Conservation (phyloP, 2,888 invertebrate genomes). For the Hirtodrosophila cameraria region DNA sequence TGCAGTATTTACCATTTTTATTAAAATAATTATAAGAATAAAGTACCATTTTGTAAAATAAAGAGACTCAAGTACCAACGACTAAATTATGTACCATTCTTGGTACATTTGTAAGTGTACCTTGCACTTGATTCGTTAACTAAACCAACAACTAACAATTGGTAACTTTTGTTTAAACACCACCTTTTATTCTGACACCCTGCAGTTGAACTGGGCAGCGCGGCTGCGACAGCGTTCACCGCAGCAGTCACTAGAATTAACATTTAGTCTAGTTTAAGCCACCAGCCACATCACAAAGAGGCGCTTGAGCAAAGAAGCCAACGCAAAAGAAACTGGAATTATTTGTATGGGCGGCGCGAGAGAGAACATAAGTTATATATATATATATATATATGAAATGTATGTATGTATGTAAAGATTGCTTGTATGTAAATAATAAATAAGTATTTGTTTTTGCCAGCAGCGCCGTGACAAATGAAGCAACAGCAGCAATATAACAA, state of each 20-base stretch:
- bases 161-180: no score
- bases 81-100: no score
- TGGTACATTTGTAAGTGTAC: no score
- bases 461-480: slow-evolving; percentile 37
- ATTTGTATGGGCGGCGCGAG: slow-evolving; percentile 8
- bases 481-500: no score
- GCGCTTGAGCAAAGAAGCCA: slow-evolving; percentile 16
- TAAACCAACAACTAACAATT: no score
- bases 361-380: slow-evolving; percentile 2
- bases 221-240: slow-evolving; percentile 33
- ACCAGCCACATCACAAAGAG: slow-evolving; percentile 54
- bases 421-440: slow-evolving; percentile 24
- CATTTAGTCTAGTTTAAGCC: slow-evolving; percentile 78
- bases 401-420: slow-evolving; percentile 39
- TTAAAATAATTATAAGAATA: no score
- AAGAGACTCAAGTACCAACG: no score
- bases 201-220: slow-evolving; percentile 33
- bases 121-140: no score
- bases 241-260: slow-evolving; percentile 62
- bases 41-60: no score
- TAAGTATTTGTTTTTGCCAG: slow-evolving; percentile 20
- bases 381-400: no score
- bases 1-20: no score
- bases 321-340: slow-evolving; percentile 41
- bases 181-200: no score